phyloP scores from a whole-genome alignment of 2,797 vertebrate genomes.

The Cossypha dichroa region DNA sequence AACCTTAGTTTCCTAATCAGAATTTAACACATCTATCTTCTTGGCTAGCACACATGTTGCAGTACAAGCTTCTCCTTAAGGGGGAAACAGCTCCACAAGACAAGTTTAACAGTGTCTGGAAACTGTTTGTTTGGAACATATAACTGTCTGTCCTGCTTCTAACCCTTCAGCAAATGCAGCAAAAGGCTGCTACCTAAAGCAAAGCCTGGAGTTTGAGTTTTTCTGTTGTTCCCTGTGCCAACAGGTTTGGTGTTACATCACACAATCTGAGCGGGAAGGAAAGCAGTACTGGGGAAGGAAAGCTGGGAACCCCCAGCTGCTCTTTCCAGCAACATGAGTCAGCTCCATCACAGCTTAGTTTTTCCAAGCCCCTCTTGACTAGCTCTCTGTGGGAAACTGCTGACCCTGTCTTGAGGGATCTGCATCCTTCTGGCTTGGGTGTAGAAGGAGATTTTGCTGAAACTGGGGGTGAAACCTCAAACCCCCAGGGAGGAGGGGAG shows the following conservation, averaged over 20 bases:
- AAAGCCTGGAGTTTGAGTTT: not conserved
- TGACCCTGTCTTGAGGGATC: not conserved
- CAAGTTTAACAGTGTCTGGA: not conserved
- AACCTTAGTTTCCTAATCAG: not conserved
- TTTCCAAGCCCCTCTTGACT: not conserved
- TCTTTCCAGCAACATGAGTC: not conserved
- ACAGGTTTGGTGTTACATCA: rapidly evolving
- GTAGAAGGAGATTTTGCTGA: not conserved
- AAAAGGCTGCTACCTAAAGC: not conserved
- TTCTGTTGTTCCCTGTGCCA: not conserved
- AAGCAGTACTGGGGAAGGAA: not conserved
- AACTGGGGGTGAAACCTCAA: not conserved
- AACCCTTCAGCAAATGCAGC: not conserved
- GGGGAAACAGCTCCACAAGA: not conserved
- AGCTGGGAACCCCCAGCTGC: not conserved
- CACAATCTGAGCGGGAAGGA: not conserved
- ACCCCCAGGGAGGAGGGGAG: not conserved
- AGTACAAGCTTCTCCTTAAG: not conserved
- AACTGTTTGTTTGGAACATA: not conserved
- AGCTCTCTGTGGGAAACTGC: not conserved
- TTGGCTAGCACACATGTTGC: not conserved
- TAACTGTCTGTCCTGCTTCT: not conserved
- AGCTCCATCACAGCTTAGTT: not conserved
- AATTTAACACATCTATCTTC: not conserved
- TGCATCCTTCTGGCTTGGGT: not conserved